phyloP scores from a whole-genome alignment of 1,140 invertebrate species.

The Hycleus phaleratus region DNA sequence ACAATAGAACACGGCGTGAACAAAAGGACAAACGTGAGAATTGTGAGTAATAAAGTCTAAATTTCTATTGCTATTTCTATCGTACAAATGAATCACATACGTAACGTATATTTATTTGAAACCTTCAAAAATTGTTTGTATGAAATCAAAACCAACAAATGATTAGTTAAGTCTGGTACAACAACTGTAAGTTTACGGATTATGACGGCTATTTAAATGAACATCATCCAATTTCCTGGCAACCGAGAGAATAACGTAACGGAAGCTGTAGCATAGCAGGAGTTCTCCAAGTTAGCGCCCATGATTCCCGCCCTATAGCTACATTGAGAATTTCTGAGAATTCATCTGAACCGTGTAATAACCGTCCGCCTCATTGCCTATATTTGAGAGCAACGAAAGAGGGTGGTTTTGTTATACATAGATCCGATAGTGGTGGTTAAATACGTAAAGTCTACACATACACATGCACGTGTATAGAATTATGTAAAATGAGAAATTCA shows the following conservation, averaged over 20 bases:
- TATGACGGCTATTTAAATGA: conserved; percentile 18
- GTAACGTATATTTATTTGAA: no score
- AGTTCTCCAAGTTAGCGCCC: not conserved
- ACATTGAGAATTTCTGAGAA: not conserved
- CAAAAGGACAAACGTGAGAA: no score
- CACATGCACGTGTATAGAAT: no score
- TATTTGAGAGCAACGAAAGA: conserved; percentile 3
- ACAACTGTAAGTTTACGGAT: conserved; percentile 9
- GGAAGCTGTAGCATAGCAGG: no score
- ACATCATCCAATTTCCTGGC: conserved; percentile 21
- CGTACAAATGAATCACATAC: no score
- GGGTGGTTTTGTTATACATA: not conserved
- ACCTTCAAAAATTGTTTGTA: no score
- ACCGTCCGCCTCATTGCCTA: conserved; percentile 21
- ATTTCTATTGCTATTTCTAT: no score
- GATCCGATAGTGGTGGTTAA: no score
- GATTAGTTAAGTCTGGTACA: conserved; percentile 1
- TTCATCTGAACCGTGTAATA: conserved; percentile 26
- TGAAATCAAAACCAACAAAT: no score
- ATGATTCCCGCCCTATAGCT: not conserved
- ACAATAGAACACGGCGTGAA: no score
- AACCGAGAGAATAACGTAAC: not conserved
- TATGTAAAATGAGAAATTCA: conserved; percentile 4
- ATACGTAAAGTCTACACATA: not conserved
- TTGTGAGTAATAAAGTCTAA: no score